Conservation (phyloP, 2,113 vertebrate genomes). For the Trogon surrucura region DNA sequence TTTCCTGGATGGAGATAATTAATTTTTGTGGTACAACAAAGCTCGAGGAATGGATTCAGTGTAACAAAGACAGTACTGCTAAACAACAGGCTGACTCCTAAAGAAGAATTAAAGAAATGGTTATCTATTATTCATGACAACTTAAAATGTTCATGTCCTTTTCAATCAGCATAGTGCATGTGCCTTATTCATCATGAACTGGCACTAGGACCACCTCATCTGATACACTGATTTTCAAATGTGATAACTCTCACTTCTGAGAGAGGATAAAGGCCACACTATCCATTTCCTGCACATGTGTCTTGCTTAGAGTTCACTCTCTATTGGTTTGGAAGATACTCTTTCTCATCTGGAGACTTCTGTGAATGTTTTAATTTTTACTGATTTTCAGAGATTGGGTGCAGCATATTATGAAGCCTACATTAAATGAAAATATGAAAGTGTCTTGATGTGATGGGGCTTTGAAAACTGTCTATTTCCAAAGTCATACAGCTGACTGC, state of each 20-base stretch:
- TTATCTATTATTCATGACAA: constrained; percentile 1
- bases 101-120: not conserved
- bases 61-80: not conserved
- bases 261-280: not conserved
- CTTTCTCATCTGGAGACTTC: not conserved
- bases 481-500: not conserved
- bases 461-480: not conserved
- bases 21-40: not conserved
- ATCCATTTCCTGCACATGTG: not conserved
- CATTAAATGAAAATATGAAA: not conserved
- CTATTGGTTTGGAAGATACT: not conserved
- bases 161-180: not conserved
- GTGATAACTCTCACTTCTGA: not conserved
- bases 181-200: not conserved
- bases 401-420: not conserved
- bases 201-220: not conserved
- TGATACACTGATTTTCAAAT: not conserved
- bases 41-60: not conserved
- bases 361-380: not conserved
- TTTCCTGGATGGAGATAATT: not conserved
- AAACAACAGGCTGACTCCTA: constrained; percentile 4
- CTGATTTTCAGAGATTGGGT: not conserved
- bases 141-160: constrained; percentile 6
- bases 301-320: not conserved
- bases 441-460: not conserved